Evolutionary conservation across 2,888 invertebrate species (phyloP), one percentile per base, ranked within the genome.

Genomic region (Cephonodes hylas): DNA sequence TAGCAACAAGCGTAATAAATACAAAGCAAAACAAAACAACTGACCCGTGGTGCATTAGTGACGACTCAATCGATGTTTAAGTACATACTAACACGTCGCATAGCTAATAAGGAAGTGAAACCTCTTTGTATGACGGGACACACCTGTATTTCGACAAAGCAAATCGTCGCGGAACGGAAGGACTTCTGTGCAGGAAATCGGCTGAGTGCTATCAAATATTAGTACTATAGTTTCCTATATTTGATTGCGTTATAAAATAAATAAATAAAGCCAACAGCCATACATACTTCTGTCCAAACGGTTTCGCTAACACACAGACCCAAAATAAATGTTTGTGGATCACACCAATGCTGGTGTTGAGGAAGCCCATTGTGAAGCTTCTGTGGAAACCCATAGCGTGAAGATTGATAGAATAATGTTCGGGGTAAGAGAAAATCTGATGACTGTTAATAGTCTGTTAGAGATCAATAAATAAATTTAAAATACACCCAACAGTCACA

Each of bases 91-190:
- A 53, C 53, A 53, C 31, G 45, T 45, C 23, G 23, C 20, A 59
- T 10, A 5, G n/a, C 58, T 31, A 62, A 62, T 62, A 62, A 62
- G 62, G 62, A 62, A 58, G 58, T 53, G 62, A 62, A 62, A 53
- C 53, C 31, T 53, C 53, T 53, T 53, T 53, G 31, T 53, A 53
- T 10, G 53, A 20, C 18, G 23, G 44, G 45, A 53, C 53, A 53
- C 53, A 27, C 31, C 53, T 53, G 31, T 31, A 53, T 31, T 53
- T 53, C 31, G 53, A 53, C 31, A 10, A 53, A 18, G 48, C 48
- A n/a, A 48, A 25, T 3, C 48, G 27, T 18, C 31, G 1, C 53
- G 53, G 48, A 48, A 48, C 15, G 25, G n/a, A 48, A 15, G 27
- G 27, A 48, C 15, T 27, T 6, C 15, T 27, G 31, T 31, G 27